Evolutionary conservation across 2,797 vertebrate species (phyloP).

Genomic region (Heteromormyrus szaboi): DNA sequence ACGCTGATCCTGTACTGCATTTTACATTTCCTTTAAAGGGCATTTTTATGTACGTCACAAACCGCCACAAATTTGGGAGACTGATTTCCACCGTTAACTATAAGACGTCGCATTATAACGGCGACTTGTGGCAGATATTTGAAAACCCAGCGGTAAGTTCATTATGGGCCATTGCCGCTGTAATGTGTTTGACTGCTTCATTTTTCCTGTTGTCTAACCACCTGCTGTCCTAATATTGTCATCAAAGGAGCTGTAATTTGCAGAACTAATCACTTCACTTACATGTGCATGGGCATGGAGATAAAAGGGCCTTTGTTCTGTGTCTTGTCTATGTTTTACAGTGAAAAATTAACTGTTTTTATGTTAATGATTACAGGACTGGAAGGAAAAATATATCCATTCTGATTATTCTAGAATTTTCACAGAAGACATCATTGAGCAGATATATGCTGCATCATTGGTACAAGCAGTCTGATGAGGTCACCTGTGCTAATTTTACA

Average conservation of each 20-base stretch:
- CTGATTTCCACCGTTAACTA: slow-evolving; percentile 92
- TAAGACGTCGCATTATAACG: slow-evolving; percentile 88
- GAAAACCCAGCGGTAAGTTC: slow-evolving; percentile 91
- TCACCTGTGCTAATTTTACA: background rate
- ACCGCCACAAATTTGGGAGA: slow-evolving; percentile 91
- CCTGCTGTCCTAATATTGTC: background rate
- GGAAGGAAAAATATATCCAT: slow-evolving; percentile 93
- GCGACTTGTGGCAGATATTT: slow-evolving; percentile 96
- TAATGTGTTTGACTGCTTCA: background rate
- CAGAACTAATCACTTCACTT: background rate
- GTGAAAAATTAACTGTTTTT: slow-evolving; percentile 6
- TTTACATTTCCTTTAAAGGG: slow-evolving; percentile 57
- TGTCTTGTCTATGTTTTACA: background rate
- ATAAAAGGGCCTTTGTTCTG: background rate
- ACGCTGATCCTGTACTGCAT: background rate
- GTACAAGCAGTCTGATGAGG: background rate
- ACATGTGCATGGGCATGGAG: background rate
- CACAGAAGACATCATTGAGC: slow-evolving; percentile 81
- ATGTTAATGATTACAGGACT: slow-evolving; percentile 69
- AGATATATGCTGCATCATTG: slow-evolving; percentile 56
- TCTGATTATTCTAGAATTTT: slow-evolving; percentile 88
- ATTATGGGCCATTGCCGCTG: slow-evolving; percentile 1
- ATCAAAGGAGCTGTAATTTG: background rate
- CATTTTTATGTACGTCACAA: slow-evolving; percentile 95
- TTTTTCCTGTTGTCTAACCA: background rate